Conservation (phyloP, 2,888 invertebrate genomes). For the Sarcophaga caerulescens region DNA sequence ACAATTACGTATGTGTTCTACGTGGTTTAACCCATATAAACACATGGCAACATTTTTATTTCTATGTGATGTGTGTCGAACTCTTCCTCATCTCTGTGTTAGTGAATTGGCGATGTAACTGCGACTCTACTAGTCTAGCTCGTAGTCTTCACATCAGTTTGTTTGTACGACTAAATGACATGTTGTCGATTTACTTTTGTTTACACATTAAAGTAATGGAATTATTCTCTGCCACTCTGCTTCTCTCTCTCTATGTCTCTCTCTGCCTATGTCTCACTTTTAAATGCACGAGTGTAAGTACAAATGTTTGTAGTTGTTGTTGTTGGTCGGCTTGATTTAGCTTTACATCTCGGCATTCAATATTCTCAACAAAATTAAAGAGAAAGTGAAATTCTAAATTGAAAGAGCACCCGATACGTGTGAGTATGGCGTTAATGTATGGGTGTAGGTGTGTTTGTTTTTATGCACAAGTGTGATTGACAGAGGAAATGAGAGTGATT, state of each 20-base stretch:
- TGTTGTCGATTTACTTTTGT: slow-evolving; percentile 13
- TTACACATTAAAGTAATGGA: slow-evolving; percentile 31
- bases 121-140: neutral
- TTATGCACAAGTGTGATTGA: slow-evolving; percentile 27
- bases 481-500: neutral
- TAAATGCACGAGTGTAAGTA: neutral
- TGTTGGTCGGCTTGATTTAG: neutral
- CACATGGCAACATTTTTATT: neutral
- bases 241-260: no score
- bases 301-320: neutral
- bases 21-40: neutral
- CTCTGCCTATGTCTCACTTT: neutral
- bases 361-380: neutral
- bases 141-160: neutral
- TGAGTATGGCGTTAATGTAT: neutral
- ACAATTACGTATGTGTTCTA: neutral
- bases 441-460: neutral
- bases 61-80: neutral
- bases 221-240: neutral
- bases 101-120: neutral
- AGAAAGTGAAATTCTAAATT: neutral
- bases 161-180: slow-evolving; percentile 5
- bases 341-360: neutral
- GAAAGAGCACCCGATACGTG: neutral
- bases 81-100: slow-evolving; percentile 12